Conservation (phyloP, 2,888 invertebrate genomes). For the Ophioninae sp. region DNA sequence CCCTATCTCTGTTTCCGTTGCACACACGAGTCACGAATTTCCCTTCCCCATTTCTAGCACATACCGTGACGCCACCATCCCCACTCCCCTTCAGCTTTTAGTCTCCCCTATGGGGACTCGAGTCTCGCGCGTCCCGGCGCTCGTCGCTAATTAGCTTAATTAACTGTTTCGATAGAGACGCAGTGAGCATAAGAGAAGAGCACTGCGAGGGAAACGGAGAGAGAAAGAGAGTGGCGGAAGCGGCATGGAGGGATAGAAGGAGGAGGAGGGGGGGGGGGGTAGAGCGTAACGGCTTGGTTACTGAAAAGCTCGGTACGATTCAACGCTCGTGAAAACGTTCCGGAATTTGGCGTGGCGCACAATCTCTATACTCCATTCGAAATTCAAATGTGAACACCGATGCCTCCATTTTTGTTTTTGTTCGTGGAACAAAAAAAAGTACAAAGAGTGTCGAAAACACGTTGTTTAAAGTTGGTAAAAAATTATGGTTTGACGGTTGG, state of each 20-base stretch:
- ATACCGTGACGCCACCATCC: slow-evolving; percentile 65
- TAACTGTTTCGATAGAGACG: slow-evolving; percentile 51
- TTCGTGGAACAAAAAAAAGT: neutral
- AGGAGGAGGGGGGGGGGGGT: neutral
- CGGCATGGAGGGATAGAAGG: neutral
- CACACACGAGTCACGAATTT: slow-evolving; percentile 31
- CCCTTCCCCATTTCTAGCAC: slow-evolving; percentile 46
- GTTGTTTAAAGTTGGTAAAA: no score
- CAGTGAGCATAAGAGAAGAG: no score
- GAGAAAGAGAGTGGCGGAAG: slow-evolving; percentile 15
- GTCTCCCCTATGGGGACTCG: slow-evolving; percentile 48
- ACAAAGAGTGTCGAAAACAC: no score
- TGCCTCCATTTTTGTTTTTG: neutral
- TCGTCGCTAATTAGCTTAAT: slow-evolving; percentile 66
- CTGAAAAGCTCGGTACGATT: slow-evolving; percentile 68
- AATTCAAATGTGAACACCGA: neutral
- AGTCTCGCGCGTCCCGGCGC: slow-evolving; percentile 60
- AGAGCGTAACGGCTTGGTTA: slow-evolving; percentile 50
- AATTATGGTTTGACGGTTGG: no score
- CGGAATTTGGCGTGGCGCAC: neutral
- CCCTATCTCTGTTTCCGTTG: slow-evolving; percentile 14
- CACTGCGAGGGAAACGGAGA: slow-evolving; percentile 10
- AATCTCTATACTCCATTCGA: neutral
- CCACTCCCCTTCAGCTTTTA: slow-evolving; percentile 60
- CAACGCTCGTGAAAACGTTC: slow-evolving; percentile 43